A percentile compares a stretch with the other conserved stretches of the same genome.
Conservation (phyloP, 1,140 invertebrate species). For the Aricia agestis region DNA sequence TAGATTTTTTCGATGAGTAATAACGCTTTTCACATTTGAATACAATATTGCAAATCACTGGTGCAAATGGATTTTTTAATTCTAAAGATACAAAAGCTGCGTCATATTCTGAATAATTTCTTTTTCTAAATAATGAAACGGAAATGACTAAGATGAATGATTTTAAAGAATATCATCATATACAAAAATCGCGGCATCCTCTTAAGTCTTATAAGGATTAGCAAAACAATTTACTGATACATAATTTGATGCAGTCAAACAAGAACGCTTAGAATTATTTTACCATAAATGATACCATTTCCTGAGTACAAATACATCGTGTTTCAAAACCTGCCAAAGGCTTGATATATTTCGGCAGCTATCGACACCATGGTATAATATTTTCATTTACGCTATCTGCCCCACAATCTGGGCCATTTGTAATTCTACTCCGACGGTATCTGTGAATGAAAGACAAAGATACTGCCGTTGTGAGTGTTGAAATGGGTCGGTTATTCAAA, state of each 20-base stretch:
- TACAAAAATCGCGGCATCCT: neutral
- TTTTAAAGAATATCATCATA: neutral
- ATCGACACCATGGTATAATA: neutral
- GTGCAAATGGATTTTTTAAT: neutral
- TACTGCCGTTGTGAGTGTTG: conserved; percentile 12
- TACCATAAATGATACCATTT: neutral
- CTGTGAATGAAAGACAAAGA: conserved; percentile 19
- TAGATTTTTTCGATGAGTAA: neutral
- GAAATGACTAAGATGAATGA: neutral
- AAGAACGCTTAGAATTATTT: neutral
- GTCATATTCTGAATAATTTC: neutral
- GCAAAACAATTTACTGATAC: no score
- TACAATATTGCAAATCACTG: neutral
- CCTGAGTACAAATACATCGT: neutral
- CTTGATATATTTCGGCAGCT: neutral
- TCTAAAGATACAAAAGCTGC: neutral
- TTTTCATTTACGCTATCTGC: conserved; percentile 7
- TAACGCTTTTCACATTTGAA: neutral
- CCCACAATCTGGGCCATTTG: conserved; percentile 14
- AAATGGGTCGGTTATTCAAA: conserved; percentile 13
- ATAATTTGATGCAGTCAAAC: neutral
- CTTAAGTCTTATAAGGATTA: no score
- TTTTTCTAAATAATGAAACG: neutral
- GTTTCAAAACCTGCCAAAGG: neutral
- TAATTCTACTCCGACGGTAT: conserved; percentile 17